phyloP scores from a whole-genome alignment of 2,113 vertebrate species.

The Tachycineta bicolor region DNA sequence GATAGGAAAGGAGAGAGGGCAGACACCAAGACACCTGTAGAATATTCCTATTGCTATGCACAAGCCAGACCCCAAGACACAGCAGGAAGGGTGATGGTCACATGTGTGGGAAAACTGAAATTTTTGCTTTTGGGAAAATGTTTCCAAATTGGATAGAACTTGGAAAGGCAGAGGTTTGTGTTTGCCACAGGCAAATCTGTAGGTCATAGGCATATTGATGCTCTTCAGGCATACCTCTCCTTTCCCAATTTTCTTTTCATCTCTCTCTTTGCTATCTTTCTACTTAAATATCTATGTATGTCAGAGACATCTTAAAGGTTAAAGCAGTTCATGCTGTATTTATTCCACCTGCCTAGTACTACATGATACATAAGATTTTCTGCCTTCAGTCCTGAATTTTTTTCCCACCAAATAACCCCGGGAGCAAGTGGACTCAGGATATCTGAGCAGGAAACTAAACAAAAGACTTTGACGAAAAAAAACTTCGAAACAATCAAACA shows the following conservation, averaged over 20 bases:
- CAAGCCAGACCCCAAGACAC: fast-evolving
- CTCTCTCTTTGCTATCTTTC: neutral
- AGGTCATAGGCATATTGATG: neutral
- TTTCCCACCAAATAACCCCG: neutral
- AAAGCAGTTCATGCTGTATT: neutral
- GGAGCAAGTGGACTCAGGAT: neutral
- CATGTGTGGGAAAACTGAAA: neutral
- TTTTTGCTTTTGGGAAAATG: neutral
- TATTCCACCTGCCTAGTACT: neutral
- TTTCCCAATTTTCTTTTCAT: neutral
- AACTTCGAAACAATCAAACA: neutral
- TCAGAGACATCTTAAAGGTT: constrained; percentile 11
- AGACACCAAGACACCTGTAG: neutral
- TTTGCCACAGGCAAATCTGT: neutral
- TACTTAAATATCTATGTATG: neutral
- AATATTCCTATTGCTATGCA: neutral
- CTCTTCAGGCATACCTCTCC: neutral
- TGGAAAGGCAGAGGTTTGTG: neutral
- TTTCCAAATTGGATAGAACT: neutral
- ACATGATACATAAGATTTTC: neutral
- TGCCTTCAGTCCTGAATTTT: neutral
- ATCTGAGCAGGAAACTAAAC: neutral
- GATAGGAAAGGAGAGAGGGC: neutral
- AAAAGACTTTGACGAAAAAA: neutral
- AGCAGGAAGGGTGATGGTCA: neutral